These are phyloP conservation scores for Archaeoteleia sp. DNA, from an alignment of 2,888 invertebrate species.

Conservation along the genomic window DNA sequence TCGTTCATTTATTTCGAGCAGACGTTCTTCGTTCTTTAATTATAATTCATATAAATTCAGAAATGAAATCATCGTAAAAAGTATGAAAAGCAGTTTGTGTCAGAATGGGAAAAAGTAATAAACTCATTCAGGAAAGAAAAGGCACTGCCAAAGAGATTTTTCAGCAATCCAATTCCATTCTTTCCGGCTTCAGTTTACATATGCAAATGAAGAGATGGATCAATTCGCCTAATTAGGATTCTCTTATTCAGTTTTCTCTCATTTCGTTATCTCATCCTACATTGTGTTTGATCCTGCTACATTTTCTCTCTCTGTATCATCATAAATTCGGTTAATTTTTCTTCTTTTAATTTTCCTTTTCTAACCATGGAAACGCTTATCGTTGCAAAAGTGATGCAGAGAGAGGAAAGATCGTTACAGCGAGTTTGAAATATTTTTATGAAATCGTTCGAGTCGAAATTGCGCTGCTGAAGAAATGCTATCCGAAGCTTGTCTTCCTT, in stretches of 20 bases:
- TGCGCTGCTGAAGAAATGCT: too few species aligned
- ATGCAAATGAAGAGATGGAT: conserved; percentile 63
- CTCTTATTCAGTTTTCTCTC: conserved; percentile 51
- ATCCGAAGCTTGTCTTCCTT: not conserved
- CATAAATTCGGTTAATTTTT: not conserved
- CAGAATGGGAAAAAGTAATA: too few species aligned
- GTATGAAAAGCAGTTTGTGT: too few species aligned
- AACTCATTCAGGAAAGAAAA: too few species aligned
- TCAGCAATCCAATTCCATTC: conserved; percentile 46
- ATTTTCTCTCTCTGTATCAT: not conserved
- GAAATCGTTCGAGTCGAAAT: conserved; percentile 2
- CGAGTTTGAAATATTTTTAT: conserved; percentile 5
- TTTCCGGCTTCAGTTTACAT: conserved; percentile 61
- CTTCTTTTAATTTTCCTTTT: conserved; percentile 1
- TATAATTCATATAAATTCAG: too few species aligned
- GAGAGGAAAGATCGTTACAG: not conserved
- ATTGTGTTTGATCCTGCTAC: conserved; percentile 30
- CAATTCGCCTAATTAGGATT: conserved; percentile 67
- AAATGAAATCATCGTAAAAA: too few species aligned
- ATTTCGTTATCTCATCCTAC: conserved; percentile 28
- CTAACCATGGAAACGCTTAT: not conserved
- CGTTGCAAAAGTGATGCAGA: not conserved
- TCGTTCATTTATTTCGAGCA: not conserved
- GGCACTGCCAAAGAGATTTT: too few species aligned
- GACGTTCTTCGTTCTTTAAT: too few species aligned